Base-by-base conservation (phyloP, 1,140 invertebrate genomes). In the Ostrea denselamellosa region DNA sequence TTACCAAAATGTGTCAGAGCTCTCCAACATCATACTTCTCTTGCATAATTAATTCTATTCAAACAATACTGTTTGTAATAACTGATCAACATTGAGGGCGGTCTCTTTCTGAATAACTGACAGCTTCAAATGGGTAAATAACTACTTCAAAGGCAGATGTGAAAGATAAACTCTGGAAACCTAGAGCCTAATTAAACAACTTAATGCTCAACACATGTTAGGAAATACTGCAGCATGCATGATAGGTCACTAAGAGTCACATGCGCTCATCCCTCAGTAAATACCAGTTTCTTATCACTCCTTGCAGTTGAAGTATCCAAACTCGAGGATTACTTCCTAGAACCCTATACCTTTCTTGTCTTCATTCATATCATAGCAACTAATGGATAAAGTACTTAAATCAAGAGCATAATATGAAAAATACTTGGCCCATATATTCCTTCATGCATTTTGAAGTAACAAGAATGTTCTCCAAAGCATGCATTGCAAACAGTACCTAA, bases 181-280 rank as follows among this genome's bases (percentile, higher is more conserved):
- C 68, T 77, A 14, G 68, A 77, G 25, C 68, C 28, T 34, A 77
- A 77, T 77, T 28, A 77, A 77, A 77, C 68, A 77, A 77, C 14
- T 25, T 77, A 77, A 28, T 77, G 68, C 68, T 77, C 28, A 22
- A 28, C 22, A 77, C 68, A 77, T 77, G 68, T 34, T 25, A 34
- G 28, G 28, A 77, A 77, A 77, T 77, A 25, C 68, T 34, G 68
- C 10, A 28, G 14, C 68, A 77, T 14, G 25, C 68, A 77, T 77
- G 68, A 77, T 25, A 77, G 25, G 28, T 77, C 68, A 34, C 25
- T 4, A 34, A 25, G 28, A 25, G 25, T 77, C 68, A 77, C 68
- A 34, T 12, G 68, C 28, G 22, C 68, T 34, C 68, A 77, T 77
- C 68, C 68, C 25, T 2, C 9, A 25, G 68, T 77, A 77, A 77